Evolutionary conservation across 2,888 invertebrate species (phyloP).

Genomic region (Drosophila rellima): DNA sequence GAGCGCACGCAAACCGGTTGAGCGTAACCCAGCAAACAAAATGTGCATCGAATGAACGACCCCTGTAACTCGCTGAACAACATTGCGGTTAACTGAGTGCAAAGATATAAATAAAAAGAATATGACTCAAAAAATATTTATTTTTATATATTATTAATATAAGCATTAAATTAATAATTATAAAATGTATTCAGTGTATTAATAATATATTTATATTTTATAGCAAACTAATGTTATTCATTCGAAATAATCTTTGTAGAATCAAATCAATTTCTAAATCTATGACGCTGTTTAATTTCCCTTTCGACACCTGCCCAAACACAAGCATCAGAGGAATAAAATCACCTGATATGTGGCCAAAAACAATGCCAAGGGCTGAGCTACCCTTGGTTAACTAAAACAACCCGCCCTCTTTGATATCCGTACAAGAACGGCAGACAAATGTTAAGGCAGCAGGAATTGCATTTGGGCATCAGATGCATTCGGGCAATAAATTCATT

Average conservation of each 20-base stretch:
- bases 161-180: neutral
- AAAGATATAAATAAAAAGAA: neutral
- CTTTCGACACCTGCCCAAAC: slow-evolving; percentile 3
- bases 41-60: neutral
- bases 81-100: neutral
- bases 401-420: neutral
- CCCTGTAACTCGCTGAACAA: neutral
- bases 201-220: too few species aligned
- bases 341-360: slow-evolving; percentile 7
- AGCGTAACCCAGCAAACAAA: slow-evolving; percentile 48
- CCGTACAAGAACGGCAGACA: neutral
- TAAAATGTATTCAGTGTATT: too few species aligned
- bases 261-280: neutral
- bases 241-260: neutral
- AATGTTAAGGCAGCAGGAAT: slow-evolving; percentile 27
- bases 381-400: slow-evolving; percentile 6
- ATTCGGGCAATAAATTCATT: slow-evolving; percentile 65
- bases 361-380: neutral
- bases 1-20: slow-evolving; percentile 58
- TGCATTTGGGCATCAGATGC: slow-evolving; percentile 58
- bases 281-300: neutral
- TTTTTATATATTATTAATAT: neutral
- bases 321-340: slow-evolving; percentile 3
- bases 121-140: neutral
- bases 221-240: neutral